Evolutionary conservation across 2,113 vertebrate genomes (phyloP).

Genomic region (Spea bombifrons): DNA sequence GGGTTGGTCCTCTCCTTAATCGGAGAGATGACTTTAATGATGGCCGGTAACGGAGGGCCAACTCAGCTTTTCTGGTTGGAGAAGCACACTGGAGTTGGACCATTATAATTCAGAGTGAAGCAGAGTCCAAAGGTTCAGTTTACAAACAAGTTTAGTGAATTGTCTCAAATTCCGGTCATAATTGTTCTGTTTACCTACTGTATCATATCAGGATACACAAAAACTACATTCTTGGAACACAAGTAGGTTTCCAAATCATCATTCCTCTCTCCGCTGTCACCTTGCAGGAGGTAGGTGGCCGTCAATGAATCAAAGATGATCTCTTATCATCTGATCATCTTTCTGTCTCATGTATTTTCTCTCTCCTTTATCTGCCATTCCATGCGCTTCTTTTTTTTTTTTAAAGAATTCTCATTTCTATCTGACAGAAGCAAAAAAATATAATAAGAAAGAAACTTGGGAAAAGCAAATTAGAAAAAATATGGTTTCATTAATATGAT

Average conservation of each 20-base stretch:
- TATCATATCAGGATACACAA: too few relatives aligned
- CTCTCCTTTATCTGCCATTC: conserved; percentile 4
- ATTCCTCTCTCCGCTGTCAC: conserved; percentile 2
- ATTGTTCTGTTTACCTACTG: too few relatives aligned
- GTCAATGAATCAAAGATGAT: conserved; percentile 19
- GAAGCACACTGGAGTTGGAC: too few relatives aligned
- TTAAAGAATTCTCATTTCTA: conserved; percentile 14
- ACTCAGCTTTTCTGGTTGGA: too few relatives aligned
- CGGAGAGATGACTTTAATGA: too few relatives aligned
- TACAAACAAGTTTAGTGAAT: too few relatives aligned
- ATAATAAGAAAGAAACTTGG: background rate
- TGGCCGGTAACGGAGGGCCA: too few relatives aligned
- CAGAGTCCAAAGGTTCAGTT: too few relatives aligned
- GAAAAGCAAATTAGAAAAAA: conserved; percentile 42
- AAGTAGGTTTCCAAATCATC: background rate
- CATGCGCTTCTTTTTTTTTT: conserved; percentile 12
- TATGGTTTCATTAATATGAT: conserved; percentile 47
- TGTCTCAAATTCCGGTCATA: too few relatives aligned
- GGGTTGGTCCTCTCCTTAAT: too few relatives aligned
- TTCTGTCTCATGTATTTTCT: background rate
- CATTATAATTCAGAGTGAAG: too few relatives aligned
- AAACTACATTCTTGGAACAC: too few relatives aligned
- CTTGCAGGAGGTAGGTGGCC: conserved; percentile 38
- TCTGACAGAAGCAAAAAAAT: conserved; percentile 30
- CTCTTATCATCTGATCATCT: conserved; percentile 18